phyloP scores from a whole-genome alignment of 2,113 vertebrate species.

The Dissostichus mawsoni region DNA sequence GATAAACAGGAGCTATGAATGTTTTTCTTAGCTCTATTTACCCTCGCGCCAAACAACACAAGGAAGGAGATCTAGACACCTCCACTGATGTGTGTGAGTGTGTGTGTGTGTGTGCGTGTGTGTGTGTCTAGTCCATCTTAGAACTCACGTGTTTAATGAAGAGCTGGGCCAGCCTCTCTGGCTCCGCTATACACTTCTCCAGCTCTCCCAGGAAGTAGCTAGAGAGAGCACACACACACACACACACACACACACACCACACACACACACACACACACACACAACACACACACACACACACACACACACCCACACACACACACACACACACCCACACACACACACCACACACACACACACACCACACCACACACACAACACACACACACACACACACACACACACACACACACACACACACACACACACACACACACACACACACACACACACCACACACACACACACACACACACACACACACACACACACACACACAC shows the following conservation, averaged over 20 bases:
- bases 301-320: too few species aligned
- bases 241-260: not conserved
- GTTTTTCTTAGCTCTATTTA: slow-evolving; percentile 70
- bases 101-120: slow-evolving; percentile 25
- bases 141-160: slow-evolving; percentile 94
- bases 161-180: slow-evolving; percentile 91
- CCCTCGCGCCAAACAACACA: slow-evolving; percentile 54
- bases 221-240: slow-evolving; percentile 36
- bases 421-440: not conserved
- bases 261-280: too few species aligned
- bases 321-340: too few species aligned
- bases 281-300: too few species aligned
- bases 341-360: not conserved
- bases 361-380: too few species aligned
- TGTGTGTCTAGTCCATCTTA: not conserved
- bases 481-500: too few species aligned
- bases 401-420: not conserved
- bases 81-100: not conserved
- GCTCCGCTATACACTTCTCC: slow-evolving; percentile 90
- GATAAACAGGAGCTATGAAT: slow-evolving; percentile 67
- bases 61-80: slow-evolving; percentile 39
- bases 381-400: not conserved
- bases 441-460: too few species aligned
- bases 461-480: too few species aligned
- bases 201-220: slow-evolving; percentile 93